Evolutionary conservation across 2,113 vertebrate species (phyloP).

Genomic region (zebrafish (Danio rerio)): DNA sequence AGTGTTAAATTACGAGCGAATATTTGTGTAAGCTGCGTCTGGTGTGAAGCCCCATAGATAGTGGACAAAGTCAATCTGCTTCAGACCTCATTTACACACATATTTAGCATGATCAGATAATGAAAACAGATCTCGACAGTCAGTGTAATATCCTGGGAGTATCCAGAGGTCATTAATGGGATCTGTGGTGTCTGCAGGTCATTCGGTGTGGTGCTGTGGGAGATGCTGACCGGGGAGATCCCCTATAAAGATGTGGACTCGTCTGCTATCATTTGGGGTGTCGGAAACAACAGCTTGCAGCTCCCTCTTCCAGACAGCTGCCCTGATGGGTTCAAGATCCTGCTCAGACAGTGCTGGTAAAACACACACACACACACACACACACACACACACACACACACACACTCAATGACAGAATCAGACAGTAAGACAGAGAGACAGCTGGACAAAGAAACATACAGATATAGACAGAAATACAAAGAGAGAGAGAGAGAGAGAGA

Average conservation of each 20-base stretch:
- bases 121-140: no score
- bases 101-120: no score
- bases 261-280: slow-evolving; percentile 97
- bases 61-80: no score
- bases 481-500: neutral
- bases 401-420: neutral
- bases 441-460: neutral
- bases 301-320: slow-evolving; percentile 94
- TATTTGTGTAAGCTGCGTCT: no score
- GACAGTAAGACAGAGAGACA: neutral
- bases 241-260: slow-evolving; percentile 98
- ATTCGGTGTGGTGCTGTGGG: slow-evolving; percentile 97
- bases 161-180: neutral
- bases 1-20: no score
- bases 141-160: no score
- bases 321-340: slow-evolving; percentile 96
- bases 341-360: slow-evolving; percentile 96
- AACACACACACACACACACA: slow-evolving; percentile 47
- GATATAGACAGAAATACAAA: neutral
- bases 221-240: slow-evolving; percentile 95
- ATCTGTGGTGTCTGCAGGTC: slow-evolving; percentile 78
- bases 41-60: no score
- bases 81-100: no score
- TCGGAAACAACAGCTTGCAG: slow-evolving; percentile 97
- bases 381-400: no score